These are phyloP conservation scores for Kryptolebias ocellatus DNA, from an alignment of 2,797 vertebrate genomes.

Conservation along the genomic window DNA sequence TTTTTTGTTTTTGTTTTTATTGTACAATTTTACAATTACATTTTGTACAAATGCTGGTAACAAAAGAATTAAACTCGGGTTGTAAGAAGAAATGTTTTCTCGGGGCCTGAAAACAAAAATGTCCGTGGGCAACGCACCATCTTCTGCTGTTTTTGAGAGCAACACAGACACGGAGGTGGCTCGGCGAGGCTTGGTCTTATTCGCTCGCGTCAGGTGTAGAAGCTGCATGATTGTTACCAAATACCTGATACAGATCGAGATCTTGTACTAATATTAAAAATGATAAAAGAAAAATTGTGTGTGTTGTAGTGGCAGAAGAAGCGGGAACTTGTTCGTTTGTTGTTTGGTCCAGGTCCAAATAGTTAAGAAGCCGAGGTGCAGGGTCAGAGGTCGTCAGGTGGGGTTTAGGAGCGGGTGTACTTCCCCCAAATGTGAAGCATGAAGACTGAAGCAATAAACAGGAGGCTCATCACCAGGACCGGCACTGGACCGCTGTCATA, in stretches of 20 bases:
- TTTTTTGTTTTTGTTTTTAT: slow-evolving; percentile 66
- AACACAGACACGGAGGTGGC: slow-evolving; percentile 19
- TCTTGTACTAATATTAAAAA: slow-evolving; percentile 37
- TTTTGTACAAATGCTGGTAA: slow-evolving; percentile 75
- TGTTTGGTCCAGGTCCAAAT: slow-evolving; percentile 92
- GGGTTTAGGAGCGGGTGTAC: slow-evolving; percentile 94
- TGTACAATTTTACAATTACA: slow-evolving; percentile 79
- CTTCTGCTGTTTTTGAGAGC: slow-evolving; percentile 21
- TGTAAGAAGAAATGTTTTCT: slow-evolving; percentile 50
- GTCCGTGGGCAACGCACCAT: slow-evolving; percentile 49
- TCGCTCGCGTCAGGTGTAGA: slow-evolving; percentile 32
- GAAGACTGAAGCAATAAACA: slow-evolving; percentile 99
- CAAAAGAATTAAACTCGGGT: slow-evolving; percentile 58
- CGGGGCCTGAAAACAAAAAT: slow-evolving; percentile 54
- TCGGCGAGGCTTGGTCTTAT: slow-evolving; percentile 13
- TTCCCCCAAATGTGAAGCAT: slow-evolving; percentile 99
- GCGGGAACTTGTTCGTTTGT: slow-evolving; percentile 60
- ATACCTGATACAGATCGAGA: slow-evolving; percentile 26
- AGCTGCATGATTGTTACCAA: slow-evolving; percentile 24
- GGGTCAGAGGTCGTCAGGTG: slow-evolving; percentile 61
- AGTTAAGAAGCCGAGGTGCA: slow-evolving; percentile 77
- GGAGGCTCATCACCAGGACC: slow-evolving; percentile 98
- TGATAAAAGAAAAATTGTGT: slow-evolving; percentile 18
- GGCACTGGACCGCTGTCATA: slow-evolving; percentile 93
- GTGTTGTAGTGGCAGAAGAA: slow-evolving; percentile 40